Base-by-base conservation (phyloP, 2,888 invertebrate species). In the Caenorhabditis japonica region DNA sequence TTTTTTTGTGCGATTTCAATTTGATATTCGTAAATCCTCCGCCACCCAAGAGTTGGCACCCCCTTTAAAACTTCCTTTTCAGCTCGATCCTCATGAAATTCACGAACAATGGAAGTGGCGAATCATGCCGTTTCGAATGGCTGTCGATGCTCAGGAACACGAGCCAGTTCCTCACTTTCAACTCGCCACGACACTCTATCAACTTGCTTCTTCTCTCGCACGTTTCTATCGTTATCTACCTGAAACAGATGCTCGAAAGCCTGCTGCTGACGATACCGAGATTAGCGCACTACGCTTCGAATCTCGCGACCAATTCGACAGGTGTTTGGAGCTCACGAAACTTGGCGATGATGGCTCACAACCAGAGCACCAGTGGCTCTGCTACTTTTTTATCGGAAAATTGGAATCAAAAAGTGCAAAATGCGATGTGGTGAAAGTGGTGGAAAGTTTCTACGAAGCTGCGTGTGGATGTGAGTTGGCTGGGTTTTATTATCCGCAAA, bases 401-500 rank as follows among this genome's bases (percentile, higher is more conserved):
- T 41, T 81, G 0, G 60, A 76, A 33, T 71, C 75, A 34, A 79
- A 79, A 39, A 41, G 23, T 4, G 49, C 41, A 0, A 49, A 62
- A 39, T 56, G 44, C 23, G 73, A 77, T 25, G 58, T 71, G 12
- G 53, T 78, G 1, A 74, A 70, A 56, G 79, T 77, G n/a, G 66
- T 79, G 0, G 81, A 81, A 27, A 46, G 60, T 30, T 64, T 79
- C 47, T 81, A 73, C 62, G 81, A 81, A 33, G 75, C 80, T 0
- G 81, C 81, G 10, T 82, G 81, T 53, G 68, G 75, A n/a, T 76
- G 78, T 19, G 74, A 82, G 47, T 47, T 80, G n/a, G 53, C 58
- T n/a, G 75, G 70, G 2, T 76, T 66, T 51, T 75, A 71, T 36
- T 80, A 80, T 51, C 80, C 80, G 12, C 34, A 68, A 15, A 77